Evolutionary conservation across 1,140 invertebrate genomes (phyloP).

Genomic region (Drosophila chauvacae): DNA sequence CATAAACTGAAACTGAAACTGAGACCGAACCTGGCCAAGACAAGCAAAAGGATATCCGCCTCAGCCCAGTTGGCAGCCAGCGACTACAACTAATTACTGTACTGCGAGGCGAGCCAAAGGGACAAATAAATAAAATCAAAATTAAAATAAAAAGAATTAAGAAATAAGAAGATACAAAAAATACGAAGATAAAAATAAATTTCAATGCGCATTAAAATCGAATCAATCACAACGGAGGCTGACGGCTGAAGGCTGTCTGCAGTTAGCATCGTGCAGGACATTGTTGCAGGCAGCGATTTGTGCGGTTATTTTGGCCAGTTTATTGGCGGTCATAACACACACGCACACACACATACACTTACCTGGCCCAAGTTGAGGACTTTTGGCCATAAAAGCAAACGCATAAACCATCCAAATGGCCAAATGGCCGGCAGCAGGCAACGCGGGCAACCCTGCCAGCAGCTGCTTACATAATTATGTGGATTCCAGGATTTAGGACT

Average conservation of each 20-base stretch:
- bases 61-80: constrained; percentile 57
- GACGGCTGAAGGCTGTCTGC: neutral
- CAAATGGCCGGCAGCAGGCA: constrained; percentile 16
- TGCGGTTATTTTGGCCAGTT: constrained; percentile 11
- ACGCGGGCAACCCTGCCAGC: constrained; percentile 14
- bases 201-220: constrained; percentile 70
- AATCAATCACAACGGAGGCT: constrained; percentile 64
- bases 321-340: constrained; percentile 25
- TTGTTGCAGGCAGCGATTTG: constrained; percentile 11
- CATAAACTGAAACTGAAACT: constrained; percentile 62
- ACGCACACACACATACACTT: constrained; percentile 1
- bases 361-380: constrained; percentile 23
- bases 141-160: neutral
- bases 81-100: constrained; percentile 67
- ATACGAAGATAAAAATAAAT: constrained; percentile 23
- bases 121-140: neutral
- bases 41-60: constrained; percentile 34
- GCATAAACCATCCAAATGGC: constrained; percentile 43
- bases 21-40: constrained; percentile 14
- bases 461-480: constrained; percentile 74
- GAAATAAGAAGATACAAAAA: neutral
- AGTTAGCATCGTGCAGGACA: constrained; percentile 4
- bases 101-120: neutral
- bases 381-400: constrained; percentile 54
- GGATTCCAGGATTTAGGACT: constrained; percentile 18